A percentile compares a stretch with the other conserved stretches of the same genome.
phyloP scores from a whole-genome alignment of 2,888 invertebrate genomes.

The Horisme vitalbata region DNA sequence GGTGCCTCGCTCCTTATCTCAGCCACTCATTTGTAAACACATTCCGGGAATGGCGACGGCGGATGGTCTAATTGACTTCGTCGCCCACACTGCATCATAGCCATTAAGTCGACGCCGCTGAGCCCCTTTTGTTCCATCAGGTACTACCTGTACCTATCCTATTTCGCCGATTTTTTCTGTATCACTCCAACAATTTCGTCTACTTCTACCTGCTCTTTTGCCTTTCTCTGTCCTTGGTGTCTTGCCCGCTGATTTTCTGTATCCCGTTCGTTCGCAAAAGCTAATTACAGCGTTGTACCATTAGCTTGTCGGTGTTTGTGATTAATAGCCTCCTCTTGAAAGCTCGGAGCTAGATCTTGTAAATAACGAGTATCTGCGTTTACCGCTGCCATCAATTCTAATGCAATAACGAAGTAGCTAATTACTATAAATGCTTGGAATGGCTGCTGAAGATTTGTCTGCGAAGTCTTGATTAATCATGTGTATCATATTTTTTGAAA shows the following conservation, averaged over 20 bases:
- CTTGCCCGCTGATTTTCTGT: constrained; percentile 56
- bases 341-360: constrained; percentile 52
- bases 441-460: constrained; percentile 14
- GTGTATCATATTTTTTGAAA: too few species aligned
- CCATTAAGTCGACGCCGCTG: constrained; percentile 73
- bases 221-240: constrained; percentile 42
- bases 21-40: constrained; percentile 75
- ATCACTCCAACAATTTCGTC: constrained; percentile 31
- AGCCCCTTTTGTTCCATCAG: constrained; percentile 77
- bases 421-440: constrained; percentile 29
- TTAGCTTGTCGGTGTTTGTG: constrained; percentile 59
- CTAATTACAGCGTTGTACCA: constrained; percentile 61
- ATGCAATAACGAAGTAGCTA: constrained; percentile 38
- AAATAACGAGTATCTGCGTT: constrained; percentile 49
- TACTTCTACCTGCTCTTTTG: constrained; percentile 56
- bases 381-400: constrained; percentile 50
- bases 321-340: constrained; percentile 59
- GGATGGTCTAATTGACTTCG: constrained; percentile 81
- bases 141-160: constrained; percentile 62
- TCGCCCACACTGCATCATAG: constrained; percentile 78
- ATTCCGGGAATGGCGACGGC: constrained; percentile 80
- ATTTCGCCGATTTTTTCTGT: constrained; percentile 53
- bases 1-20: constrained; percentile 62
- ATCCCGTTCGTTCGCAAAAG: constrained; percentile 39
- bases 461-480: too few species aligned